Conservation (phyloP, 2,113 vertebrate genomes). For the Cyanocitta stelleri region DNA sequence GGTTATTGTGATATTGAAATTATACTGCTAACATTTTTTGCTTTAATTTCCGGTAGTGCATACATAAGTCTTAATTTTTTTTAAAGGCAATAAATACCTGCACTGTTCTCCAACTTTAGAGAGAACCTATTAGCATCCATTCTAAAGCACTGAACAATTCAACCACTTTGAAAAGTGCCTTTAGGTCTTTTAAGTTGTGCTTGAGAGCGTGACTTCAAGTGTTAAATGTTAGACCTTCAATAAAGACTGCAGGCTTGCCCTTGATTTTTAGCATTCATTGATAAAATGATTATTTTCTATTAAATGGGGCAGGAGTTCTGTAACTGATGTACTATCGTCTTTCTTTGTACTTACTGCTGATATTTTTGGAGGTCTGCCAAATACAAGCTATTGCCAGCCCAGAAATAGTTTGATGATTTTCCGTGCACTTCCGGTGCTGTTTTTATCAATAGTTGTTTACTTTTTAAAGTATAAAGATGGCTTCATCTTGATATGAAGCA, state of each 20-base stretch:
- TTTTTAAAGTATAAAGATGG: neutral
- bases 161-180: neutral
- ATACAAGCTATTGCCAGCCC: neutral
- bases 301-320: neutral
- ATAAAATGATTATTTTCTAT: neutral
- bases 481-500: neutral
- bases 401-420: constrained; percentile 10
- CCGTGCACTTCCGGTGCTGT: neutral
- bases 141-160: neutral
- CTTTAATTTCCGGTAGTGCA: neutral
- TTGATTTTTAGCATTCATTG: neutral
- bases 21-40: neutral
- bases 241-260: neutral
- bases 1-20: neutral
- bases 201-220: neutral
- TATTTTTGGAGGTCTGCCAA: neutral
- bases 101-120: neutral
- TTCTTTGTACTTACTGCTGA: neutral
- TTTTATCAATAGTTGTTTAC: neutral
- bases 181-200: neutral
- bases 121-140: neutral
- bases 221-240: neutral
- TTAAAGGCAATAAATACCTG: neutral
- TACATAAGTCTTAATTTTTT: neutral
- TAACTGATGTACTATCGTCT: neutral